phyloP scores from a whole-genome alignment of 2,888 invertebrate genomes.

The Choreutis nemorana region DNA sequence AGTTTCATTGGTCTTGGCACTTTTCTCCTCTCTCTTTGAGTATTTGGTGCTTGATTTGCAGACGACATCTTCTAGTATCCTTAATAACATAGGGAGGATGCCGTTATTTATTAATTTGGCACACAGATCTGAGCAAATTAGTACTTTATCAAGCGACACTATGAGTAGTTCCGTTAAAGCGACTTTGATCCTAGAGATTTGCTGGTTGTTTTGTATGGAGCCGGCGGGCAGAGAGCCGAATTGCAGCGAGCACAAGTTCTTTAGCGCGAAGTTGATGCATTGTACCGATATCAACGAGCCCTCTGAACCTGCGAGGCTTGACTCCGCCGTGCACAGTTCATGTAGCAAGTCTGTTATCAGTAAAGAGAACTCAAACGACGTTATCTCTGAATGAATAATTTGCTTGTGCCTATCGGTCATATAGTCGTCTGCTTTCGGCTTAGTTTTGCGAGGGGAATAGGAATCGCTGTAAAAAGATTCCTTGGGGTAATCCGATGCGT shows the following conservation, averaged over 20 bases:
- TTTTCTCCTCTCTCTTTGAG: conserved; percentile 20
- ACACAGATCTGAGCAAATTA: conserved; percentile 58
- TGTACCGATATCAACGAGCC: conserved; percentile 65
- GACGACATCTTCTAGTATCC: conserved; percentile 65
- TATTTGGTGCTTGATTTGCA: conserved; percentile 37
- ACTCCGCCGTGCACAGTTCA: conserved; percentile 60
- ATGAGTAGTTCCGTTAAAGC: conserved; percentile 66
- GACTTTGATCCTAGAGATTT: conserved; percentile 59
- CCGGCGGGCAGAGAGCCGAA: conserved; percentile 55
- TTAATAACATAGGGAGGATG: conserved; percentile 67
- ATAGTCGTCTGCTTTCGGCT: conserved; percentile 60
- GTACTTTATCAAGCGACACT: conserved; percentile 63
- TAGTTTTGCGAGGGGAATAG: conserved; percentile 36
- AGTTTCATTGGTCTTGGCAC: conserved; percentile 21
- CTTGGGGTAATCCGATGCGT: conserved; percentile 36
- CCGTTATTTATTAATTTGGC: conserved; percentile 68
- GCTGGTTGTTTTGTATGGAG: conserved; percentile 23
- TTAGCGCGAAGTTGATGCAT: conserved; percentile 67
- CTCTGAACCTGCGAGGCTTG: conserved; percentile 55
- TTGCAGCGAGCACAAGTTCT: conserved; percentile 68
- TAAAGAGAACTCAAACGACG: conserved; percentile 63
- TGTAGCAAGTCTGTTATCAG: conserved; percentile 65
- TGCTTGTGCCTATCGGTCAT: conserved; percentile 56
- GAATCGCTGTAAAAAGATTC: conserved; percentile 39
- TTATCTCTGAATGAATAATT: conserved; percentile 59